Base-by-base conservation (phyloP, 2,888 invertebrate species). In the Plusia festucae region DNA sequence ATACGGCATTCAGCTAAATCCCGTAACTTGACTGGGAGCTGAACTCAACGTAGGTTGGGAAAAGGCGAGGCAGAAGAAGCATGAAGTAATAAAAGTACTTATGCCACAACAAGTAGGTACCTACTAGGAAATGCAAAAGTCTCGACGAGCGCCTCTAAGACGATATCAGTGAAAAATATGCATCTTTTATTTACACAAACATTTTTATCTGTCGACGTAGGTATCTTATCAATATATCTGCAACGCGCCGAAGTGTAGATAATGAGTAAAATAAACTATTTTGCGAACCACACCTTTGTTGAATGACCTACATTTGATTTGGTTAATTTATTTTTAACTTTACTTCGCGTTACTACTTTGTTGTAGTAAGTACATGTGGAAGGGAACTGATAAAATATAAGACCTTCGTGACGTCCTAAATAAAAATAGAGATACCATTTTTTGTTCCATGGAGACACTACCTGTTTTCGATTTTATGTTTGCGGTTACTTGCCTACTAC, bases 161-260 rank as follows among this genome's bases (percentile, higher is more conserved):
- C 80, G 83, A 78, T 91, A 90, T 89, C 90, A 76, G 82, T 82
- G 77, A 88, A 88, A 88, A 91, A 91, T 92, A 91, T 93, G 94
- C 94, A 94, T 92, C 89, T 91, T 87, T 85, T 93, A 91, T 93
- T 93, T 93, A 91, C 91, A 89, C 91, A 88, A 87, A 83, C 84
- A 80, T 83, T 82, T 89, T 92, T 93, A 93, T 93, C 93, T 86
- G 78, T 81, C 71, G 81, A 70, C 79, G 82, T 83, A 15, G 32
- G n/a, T 92, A 93, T 94, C 94, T 94, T 92, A 94, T 94, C 94
- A 82, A 86, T 88, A 86, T 88, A 93, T 93, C 93, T 94, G 93
- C 93, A 93, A 90, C 85, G 88, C 90, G 86, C 85, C 78, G 78
- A 86, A 81, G 76, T 72, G 84, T 74, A 88, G 93, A 94, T 94